A percentile compares a stretch with the other conserved stretches of the same genome.
Evolutionary conservation across 1,140 invertebrate species (phyloP).

Genomic region (Polypedilum vanderplanki): DNA sequence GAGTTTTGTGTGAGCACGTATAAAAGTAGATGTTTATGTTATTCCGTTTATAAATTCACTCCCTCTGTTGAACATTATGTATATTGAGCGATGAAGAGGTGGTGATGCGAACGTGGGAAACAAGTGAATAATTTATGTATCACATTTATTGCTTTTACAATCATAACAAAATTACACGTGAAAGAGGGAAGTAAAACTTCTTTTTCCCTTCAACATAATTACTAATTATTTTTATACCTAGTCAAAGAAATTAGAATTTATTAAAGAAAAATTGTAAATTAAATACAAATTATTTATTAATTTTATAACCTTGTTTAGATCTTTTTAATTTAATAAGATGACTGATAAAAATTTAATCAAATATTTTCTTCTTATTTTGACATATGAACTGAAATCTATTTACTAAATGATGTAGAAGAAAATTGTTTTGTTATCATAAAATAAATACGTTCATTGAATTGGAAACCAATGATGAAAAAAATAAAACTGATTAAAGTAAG

Average conservation of each 20-base stretch:
- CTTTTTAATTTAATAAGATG: no score
- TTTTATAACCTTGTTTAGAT: not conserved
- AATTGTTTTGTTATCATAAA: constrained; percentile 8
- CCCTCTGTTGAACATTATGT: not conserved
- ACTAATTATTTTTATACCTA: not conserved
- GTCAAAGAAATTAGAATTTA: no score
- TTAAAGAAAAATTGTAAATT: not conserved
- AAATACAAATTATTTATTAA: not conserved
- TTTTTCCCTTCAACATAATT: not conserved
- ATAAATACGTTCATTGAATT: not conserved
- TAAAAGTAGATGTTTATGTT: constrained; percentile 9
- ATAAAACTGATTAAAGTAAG: constrained; percentile 5
- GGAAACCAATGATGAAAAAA: not conserved
- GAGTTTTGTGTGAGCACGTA: not conserved
- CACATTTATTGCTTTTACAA: constrained; percentile 8
- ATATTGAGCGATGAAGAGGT: not conserved
- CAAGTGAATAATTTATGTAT: constrained; percentile 28
- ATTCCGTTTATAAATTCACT: no score
- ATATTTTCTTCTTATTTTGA: no score
- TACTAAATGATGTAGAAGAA: not conserved
- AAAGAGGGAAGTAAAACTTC: not conserved
- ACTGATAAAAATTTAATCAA: no score
- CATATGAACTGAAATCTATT: not conserved
- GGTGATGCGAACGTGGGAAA: constrained; percentile 21
- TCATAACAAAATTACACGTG: constrained; percentile 27